Conservation (phyloP, 2,888 invertebrate species). For the Folsomia manolachei region DNA sequence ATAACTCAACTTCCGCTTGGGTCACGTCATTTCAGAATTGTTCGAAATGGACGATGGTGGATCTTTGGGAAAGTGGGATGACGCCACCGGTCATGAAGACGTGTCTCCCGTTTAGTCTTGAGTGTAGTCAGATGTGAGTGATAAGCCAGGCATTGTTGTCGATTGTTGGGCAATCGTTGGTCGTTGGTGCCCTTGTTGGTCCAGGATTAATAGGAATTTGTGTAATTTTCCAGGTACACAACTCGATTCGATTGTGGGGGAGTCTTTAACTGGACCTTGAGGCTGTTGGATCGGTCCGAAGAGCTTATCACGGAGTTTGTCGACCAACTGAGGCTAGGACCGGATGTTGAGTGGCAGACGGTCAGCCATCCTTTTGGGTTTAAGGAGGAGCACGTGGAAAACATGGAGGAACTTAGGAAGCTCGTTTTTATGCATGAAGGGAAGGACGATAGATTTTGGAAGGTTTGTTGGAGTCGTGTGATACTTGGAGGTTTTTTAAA, state of each 20-base stretch:
- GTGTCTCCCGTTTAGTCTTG: constrained; percentile 36
- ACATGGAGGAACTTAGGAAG: constrained; percentile 29
- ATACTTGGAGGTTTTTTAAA: too few species aligned
- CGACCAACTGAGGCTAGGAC: constrained; percentile 8
- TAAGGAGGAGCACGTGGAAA: constrained; percentile 24
- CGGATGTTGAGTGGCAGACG: constrained; percentile 12
- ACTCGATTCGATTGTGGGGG: constrained; percentile 38
- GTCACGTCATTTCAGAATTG: constrained; percentile 32
- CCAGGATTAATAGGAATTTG: neutral
- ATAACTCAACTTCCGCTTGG: constrained; percentile 24
- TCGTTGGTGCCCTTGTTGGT: neutral
- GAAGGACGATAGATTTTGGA: constrained; percentile 26
- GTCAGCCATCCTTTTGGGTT: constrained; percentile 24
- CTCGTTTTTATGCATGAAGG: constrained; percentile 34
- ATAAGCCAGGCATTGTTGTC: too few species aligned
- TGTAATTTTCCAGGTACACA: constrained; percentile 24
- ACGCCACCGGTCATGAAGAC: constrained; percentile 37
- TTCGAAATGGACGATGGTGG: constrained; percentile 30
- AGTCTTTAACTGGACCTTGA: constrained; percentile 26
- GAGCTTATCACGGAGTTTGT: constrained; percentile 29
- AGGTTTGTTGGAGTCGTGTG: neutral
- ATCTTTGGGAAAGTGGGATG: constrained; percentile 36
- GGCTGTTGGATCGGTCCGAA: constrained; percentile 24
- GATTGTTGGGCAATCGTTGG: neutral
- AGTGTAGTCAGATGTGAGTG: constrained; percentile 33